A percentile compares a stretch with the other conserved stretches of the same genome.
These are phyloP conservation scores for Neopipo cinnamomea DNA, from an alignment of 2,113 vertebrate genomes.

Conservation along the genomic window DNA sequence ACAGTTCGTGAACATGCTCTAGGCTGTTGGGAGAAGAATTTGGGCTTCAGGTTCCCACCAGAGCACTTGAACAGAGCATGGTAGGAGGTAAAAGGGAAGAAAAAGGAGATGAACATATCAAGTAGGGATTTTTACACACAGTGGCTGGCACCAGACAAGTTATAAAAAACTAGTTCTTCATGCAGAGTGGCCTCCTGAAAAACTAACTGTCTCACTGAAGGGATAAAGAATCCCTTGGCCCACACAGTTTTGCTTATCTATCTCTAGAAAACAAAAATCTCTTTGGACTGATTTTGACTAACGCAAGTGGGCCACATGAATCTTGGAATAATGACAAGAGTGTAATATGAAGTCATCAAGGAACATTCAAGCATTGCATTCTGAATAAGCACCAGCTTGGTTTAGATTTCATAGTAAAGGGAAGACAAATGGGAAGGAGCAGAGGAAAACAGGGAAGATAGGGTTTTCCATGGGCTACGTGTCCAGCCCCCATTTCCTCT, in stretches of 20 bases:
- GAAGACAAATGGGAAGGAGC: neutral
- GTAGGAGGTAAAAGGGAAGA: neutral
- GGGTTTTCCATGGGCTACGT: neutral
- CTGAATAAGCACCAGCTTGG: neutral
- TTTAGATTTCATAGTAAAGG: neutral
- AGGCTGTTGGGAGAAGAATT: neutral
- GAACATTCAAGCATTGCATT: neutral
- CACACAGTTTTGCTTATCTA: neutral
- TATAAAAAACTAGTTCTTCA: neutral
- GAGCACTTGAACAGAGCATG: neutral
- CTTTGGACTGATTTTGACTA: neutral
- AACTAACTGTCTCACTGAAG: neutral
- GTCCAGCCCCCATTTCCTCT: neutral
- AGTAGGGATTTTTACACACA: neutral
- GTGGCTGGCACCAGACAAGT: neutral
- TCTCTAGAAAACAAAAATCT: neutral
- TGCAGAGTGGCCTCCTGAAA: neutral
- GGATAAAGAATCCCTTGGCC: neutral
- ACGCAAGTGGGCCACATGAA: neutral
- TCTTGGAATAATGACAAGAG: neutral
- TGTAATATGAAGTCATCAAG: neutral
- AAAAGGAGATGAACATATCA: accelerated
- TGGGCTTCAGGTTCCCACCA: neutral
- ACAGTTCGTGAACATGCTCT: neutral
- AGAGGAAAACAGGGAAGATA: neutral